Conservation (phyloP, 2,113 vertebrate species). For the Proteles cristata region DNA sequence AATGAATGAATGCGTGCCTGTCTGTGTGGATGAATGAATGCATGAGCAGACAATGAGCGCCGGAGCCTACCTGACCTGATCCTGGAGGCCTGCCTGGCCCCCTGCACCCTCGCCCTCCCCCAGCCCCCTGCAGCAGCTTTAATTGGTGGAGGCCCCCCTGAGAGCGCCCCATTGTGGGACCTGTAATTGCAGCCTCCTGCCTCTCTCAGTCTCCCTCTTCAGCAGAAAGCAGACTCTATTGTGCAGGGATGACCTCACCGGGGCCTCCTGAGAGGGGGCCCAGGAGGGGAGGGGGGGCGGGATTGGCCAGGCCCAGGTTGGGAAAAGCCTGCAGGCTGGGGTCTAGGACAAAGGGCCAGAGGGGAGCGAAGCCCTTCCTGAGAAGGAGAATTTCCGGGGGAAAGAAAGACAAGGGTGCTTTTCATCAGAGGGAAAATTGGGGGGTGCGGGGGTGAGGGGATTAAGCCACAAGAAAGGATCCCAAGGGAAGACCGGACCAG, state of each 20-base stretch:
- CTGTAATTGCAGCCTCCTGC: slow-evolving; percentile 32
- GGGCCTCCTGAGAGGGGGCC: slow-evolving; percentile 59
- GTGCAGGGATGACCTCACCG: slow-evolving; percentile 73
- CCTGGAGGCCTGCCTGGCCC: not conserved
- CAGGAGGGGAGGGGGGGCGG: not conserved
- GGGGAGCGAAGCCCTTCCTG: not conserved
- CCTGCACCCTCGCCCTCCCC: not conserved
- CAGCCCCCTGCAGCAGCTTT: fast-evolving
- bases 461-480: slow-evolving; percentile 6
- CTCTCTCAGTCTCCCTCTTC: slow-evolving; percentile 2
- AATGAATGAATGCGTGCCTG: not conserved
- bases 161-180: slow-evolving; percentile 20
- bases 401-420: slow-evolving; percentile 57
- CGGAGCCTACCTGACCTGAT: not conserved
- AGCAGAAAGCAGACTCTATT: slow-evolving; percentile 56
- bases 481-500: not conserved
- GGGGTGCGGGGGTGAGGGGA: not conserved
- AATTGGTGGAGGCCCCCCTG: not conserved
- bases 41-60: fast-evolving
- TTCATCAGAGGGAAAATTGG: slow-evolving; percentile 23
- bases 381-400: not conserved
- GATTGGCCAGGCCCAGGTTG: not conserved
- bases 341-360: slow-evolving; percentile 59
- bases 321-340: slow-evolving; percentile 48
- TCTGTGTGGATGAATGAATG: not conserved